These are phyloP conservation scores for Thelaira solivaga DNA, from an alignment of 2,888 invertebrate species.

Conservation along the genomic window DNA sequence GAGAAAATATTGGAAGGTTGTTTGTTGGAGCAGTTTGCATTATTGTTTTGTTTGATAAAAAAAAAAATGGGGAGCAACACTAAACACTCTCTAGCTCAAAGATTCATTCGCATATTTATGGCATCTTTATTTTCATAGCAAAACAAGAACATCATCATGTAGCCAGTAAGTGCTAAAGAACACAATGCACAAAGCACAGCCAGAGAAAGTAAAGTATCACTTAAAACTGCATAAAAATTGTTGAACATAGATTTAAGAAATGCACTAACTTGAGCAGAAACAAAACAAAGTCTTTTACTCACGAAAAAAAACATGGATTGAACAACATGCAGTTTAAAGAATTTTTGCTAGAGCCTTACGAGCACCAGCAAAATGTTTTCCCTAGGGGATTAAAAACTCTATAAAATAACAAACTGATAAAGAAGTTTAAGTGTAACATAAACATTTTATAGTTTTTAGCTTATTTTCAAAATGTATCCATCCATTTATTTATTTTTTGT, in stretches of 20 bases:
- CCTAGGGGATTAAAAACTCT: not conserved
- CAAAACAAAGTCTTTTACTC: not conserved
- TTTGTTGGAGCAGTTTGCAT: constrained; percentile 3
- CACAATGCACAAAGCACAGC: not conserved
- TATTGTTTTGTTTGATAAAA: constrained; percentile 31
- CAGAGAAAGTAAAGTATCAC: constrained; percentile 36
- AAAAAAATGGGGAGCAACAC: constrained; percentile 28
- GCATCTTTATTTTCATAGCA: constrained; percentile 12
- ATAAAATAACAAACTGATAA: not conserved
- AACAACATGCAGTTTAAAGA: not conserved
- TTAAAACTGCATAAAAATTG: constrained; percentile 30
- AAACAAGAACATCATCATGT: constrained; percentile 17
- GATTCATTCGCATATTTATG: constrained; percentile 1
- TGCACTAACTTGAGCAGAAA: not conserved
- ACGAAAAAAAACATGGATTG: not conserved
- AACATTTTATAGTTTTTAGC: not conserved
- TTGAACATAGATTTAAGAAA: not conserved
- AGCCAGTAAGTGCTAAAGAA: constrained; percentile 5
- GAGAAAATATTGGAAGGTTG: no score
- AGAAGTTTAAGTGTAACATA: not conserved
- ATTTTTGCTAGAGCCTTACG: not conserved
- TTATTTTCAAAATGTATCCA: constrained; percentile 3
- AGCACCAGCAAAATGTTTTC: not conserved
- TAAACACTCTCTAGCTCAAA: not conserved
- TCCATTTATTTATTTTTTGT: no score